Base-by-base conservation (phyloP, 2,888 invertebrate species). In the Trichogramma evanescens region DNA sequence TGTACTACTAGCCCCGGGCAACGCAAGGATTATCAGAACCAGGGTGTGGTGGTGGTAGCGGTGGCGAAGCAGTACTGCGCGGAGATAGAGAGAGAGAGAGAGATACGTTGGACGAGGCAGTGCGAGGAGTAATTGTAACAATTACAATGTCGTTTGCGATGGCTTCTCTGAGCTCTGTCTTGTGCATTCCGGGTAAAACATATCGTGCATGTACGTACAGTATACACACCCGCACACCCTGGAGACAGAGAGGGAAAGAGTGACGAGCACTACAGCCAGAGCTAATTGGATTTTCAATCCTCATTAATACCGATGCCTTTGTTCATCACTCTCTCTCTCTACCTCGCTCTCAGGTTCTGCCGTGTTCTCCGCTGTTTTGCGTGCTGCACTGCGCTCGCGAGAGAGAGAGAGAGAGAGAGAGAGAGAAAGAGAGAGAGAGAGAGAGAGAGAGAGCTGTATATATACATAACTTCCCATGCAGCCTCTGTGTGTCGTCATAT, bases 221-320 rank as follows among this genome's bases (percentile, higher is more conserved):
- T 26, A 26, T 26, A 26, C 26, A 26, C 26, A 26, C 26, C 26
- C 26, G 26, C 26, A 26, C 26, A 26, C 26, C 26, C 26, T 26
- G 26, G 26, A 9, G 55, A 7, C 46, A 6, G 54, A 39, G 40
- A 48, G 13, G 5, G 45, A 5, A 52, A 42, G 2, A 39, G 40
- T 50, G 45, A 40, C 10, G 39, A 44, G 26, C 50, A 45, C 10
- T 45, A 40, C 45, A 41, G 55, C 48, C 49, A 42, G 4, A 10
- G 41, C 38, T 62, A 62, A 62, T 62, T 62, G 50, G 55, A 55
- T 62, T 62, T 58, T 58, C 56, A 56, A 62, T 62, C 53, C 45
- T 57, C 54, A 45, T 54, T 54, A 61, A 50, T 54, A 42, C 41
- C 50, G 54, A 53, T 58, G 51, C 41, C 53, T 55, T 55, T 55